phyloP scores from a whole-genome alignment of 2,888 invertebrate species.

The Melinaea menophilus region DNA sequence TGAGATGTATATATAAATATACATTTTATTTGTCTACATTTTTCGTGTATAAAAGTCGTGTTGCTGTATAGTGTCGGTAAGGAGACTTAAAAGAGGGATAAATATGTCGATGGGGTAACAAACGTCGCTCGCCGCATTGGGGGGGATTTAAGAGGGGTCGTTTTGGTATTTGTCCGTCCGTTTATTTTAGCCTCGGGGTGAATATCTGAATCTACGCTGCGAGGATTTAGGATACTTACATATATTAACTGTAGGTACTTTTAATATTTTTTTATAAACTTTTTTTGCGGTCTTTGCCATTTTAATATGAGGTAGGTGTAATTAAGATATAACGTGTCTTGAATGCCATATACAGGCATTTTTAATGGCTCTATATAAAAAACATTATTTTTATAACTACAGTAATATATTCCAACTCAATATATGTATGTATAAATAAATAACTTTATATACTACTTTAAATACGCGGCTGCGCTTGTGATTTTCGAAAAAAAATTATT shows the following conservation, averaged over 20 bases:
- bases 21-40: too few species aligned
- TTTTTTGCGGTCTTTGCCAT: too few species aligned
- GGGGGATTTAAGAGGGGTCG: slow-evolving; percentile 26
- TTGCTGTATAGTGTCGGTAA: slow-evolving; percentile 64
- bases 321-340: too few species aligned
- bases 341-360: neutral
- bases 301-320: too few species aligned
- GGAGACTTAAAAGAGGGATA: slow-evolving; percentile 58
- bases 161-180: slow-evolving; percentile 16
- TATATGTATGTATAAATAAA: neutral
- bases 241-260: too few species aligned
- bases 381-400: neutral
- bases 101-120: slow-evolving; percentile 51
- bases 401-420: neutral
- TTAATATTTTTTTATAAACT: too few species aligned
- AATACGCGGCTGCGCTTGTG: neutral
- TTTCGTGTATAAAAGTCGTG: slow-evolving; percentile 51
- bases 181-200: slow-evolving; percentile 4
- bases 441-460: too few species aligned
- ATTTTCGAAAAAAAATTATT: neutral
- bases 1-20: too few species aligned
- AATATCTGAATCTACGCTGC: neutral
- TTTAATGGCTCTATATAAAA: neutral
- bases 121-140: slow-evolving; percentile 31
- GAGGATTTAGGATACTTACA: neutral